Percentiles rank a stretch among this genome's conserved stretches.
Evolutionary conservation across 2,113 vertebrate genomes (phyloP).

Genomic region (Leptobrachium ailaonicum): DNA sequence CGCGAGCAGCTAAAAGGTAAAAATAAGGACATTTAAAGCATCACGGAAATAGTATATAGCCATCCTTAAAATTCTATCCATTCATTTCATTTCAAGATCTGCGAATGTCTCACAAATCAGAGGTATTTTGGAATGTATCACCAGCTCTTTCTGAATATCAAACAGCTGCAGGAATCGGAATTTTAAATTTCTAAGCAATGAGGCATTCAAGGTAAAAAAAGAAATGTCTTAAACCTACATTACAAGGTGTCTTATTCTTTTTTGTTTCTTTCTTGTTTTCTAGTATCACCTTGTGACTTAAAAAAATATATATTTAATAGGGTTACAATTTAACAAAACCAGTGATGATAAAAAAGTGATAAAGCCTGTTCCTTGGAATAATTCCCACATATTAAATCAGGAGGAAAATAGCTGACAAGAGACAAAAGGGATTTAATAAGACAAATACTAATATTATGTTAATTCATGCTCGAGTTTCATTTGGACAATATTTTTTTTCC

Average conservation of each 20-base stretch:
- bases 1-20: constrained; percentile 1
- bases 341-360: too few relatives aligned
- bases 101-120: constrained; percentile 18
- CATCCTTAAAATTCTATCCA: constrained; percentile 24
- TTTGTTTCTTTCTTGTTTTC: too few relatives aligned
- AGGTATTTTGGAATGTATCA: constrained; percentile 23
- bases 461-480: too few relatives aligned
- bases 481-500: too few relatives aligned
- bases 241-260: neutral
- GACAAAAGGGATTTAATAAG: too few relatives aligned
- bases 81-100: constrained; percentile 37
- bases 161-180: constrained; percentile 11
- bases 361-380: too few relatives aligned
- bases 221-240: neutral
- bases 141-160: constrained; percentile 7
- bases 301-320: too few relatives aligned
- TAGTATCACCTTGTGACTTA: too few relatives aligned
- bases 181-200: neutral
- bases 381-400: too few relatives aligned
- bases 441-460: too few relatives aligned
- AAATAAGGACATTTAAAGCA: constrained; percentile 30
- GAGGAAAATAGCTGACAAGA: too few relatives aligned
- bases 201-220: constrained; percentile 3
- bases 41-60: constrained; percentile 16
- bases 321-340: too few relatives aligned